Evolutionary conservation across 1,140 invertebrate species (phyloP).

Genomic region (Doryteuthis pealeii): DNA sequence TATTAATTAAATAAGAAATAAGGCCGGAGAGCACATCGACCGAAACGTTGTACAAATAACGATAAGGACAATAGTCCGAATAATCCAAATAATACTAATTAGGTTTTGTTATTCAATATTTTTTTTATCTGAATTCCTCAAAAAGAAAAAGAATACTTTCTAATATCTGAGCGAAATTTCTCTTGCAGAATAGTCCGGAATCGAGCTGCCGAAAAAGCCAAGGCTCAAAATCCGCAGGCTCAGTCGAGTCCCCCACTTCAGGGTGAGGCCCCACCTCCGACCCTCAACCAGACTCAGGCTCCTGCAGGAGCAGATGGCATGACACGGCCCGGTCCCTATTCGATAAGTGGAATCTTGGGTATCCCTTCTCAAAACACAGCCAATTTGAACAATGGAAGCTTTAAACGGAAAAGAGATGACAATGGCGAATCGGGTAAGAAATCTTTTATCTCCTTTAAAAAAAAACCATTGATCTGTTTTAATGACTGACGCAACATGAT

Average conservation of each 20-base stretch:
- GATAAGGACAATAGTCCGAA: too few relatives aligned
- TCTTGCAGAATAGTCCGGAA: constrained; percentile 45
- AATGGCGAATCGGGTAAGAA: constrained; percentile 12
- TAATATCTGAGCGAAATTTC: too few relatives aligned
- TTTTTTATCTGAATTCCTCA: too few relatives aligned
- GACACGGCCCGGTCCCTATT: constrained; percentile 27
- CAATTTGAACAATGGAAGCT: constrained; percentile 20
- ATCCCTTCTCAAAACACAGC: constrained; percentile 27
- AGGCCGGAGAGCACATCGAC: too few relatives aligned
- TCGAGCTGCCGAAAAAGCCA: constrained; percentile 40
- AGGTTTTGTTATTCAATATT: too few relatives aligned
- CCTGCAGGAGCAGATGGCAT: constrained; percentile 28
- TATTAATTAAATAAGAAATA: too few relatives aligned
- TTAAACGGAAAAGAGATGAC: constrained; percentile 34
- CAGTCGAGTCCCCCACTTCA: constrained; percentile 28
- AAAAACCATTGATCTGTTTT: too few relatives aligned
- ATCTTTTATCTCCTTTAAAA: not conserved
- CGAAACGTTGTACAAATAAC: too few relatives aligned
- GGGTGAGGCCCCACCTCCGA: constrained; percentile 20
- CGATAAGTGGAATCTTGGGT: constrained; percentile 36
- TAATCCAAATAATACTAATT: too few relatives aligned
- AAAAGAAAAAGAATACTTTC: too few relatives aligned
- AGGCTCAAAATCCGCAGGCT: constrained; percentile 22
- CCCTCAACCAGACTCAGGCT: constrained; percentile 21
- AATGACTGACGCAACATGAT: too few relatives aligned